Evolutionary conservation across 1,140 invertebrate genomes (phyloP), one percentile per base, ranked within the genome.

Genomic region (Aphelenchoides besseyi): DNA sequence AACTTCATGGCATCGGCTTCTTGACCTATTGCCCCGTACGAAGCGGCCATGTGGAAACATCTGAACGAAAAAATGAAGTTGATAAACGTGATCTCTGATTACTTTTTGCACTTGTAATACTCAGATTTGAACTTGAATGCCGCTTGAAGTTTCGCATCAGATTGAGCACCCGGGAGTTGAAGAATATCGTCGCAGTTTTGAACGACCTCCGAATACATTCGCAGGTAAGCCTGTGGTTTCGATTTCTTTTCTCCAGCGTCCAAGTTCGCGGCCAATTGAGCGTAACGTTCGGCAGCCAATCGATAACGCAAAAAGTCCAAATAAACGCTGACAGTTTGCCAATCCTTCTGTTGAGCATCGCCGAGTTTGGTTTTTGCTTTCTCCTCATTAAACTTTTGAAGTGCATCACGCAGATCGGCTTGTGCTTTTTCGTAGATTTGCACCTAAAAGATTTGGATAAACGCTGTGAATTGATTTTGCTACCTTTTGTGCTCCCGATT

Each of bases 301-400:
- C 41, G 41, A 23, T 48, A 23, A 23, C 57, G 57, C 12, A 61
- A 16, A 18, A 61, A 61, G 57, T 61, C 57, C 16, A 61, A 18
- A 18, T 61, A 61, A 53, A 53, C 41, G 57, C 16, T 16, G 12
- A 53, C 41, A 16, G 41, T 53, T 18, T 61, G 57, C 57, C 57
- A 61, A 12, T 16, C 23, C 18, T 67, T 69, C 53, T 67, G n/a
- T 2, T 67, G 16, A n/a, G 66, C 64, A n/a, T 66, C 53, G 26
- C 29, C 64, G 16, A 59, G 53, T 32, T 61, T 69, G 16, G 16
- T 67, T 32, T 68, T 67, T 18, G n/a, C 53, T 18, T 67, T 61
- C 61, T 67, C 64, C 2, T 62, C 53, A 2, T 69, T 69, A 1
- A 23, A 62, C 64, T 67, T 62, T 69, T 67, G 64, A 26, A 69